phyloP scores from a whole-genome alignment of 2,797 vertebrate genomes.

The Mus spretus region DNA sequence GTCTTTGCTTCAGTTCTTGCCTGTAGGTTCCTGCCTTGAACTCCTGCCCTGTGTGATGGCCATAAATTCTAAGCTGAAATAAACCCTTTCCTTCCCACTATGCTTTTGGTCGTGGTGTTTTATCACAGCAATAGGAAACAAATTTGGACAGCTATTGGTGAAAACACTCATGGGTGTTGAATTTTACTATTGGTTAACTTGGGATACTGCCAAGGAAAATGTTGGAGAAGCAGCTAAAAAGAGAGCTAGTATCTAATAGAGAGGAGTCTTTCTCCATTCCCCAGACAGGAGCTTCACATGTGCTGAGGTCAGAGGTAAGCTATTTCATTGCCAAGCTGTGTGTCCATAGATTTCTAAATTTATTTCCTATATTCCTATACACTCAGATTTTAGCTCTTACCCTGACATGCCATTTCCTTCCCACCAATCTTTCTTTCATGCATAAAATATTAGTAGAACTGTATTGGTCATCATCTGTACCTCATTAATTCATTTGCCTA shows the following conservation, averaged over 20 bases:
- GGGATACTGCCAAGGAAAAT: background rate
- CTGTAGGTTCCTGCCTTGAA: background rate
- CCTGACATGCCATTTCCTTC: background rate
- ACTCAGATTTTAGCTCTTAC: background rate
- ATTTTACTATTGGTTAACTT: background rate
- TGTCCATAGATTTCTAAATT: background rate
- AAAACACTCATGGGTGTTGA: background rate
- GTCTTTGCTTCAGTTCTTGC: background rate
- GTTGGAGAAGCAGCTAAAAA: background rate
- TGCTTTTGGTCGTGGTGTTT: background rate
- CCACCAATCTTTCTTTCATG: slow-evolving; percentile 27
- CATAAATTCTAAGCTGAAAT: background rate
- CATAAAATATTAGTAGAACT: slow-evolving; percentile 18
- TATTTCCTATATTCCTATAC: background rate
- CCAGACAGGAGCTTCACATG: background rate
- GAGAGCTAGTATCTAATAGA: background rate
- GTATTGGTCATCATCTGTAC: background rate
- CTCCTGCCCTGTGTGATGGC: background rate
- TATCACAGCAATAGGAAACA: background rate
- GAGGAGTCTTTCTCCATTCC: background rate
- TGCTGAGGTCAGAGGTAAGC: slow-evolving; percentile 5
- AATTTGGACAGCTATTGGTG: background rate
- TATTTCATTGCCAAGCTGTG: background rate
- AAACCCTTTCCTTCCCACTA: background rate
- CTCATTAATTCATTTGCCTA: background rate